These are phyloP conservation scores for Spisula solida DNA, from an alignment of 2,888 invertebrate genomes.

Conservation along the genomic window DNA sequence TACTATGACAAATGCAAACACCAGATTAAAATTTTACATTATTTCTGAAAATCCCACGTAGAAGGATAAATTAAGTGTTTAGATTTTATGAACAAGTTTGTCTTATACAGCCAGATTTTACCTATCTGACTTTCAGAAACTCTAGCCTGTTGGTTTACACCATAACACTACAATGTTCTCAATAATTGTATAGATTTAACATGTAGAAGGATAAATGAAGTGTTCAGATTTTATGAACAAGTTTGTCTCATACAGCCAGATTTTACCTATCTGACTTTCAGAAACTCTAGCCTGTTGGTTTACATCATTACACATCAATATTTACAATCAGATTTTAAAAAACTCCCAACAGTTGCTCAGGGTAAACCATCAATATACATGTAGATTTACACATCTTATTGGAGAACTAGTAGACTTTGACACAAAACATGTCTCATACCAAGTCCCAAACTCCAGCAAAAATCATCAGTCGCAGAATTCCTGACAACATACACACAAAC, in stretches of 20 bases:
- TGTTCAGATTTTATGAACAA: slow-evolving; percentile 43
- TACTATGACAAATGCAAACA: too few species aligned
- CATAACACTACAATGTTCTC: not conserved
- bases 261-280: slow-evolving; percentile 17
- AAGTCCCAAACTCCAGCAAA: too few species aligned
- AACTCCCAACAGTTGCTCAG: slow-evolving; percentile 21
- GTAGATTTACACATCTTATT: too few species aligned
- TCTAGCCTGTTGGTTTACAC: slow-evolving; percentile 44
- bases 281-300: slow-evolving; percentile 49
- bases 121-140: slow-evolving; percentile 38
- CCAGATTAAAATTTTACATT: too few species aligned
- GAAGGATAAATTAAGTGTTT: too few species aligned
- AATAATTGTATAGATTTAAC: not conserved
- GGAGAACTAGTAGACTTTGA: too few species aligned
- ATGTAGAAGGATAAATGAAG: not conserved
- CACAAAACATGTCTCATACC: too few species aligned
- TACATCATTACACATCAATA: slow-evolving; percentile 41
- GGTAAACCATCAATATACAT: too few species aligned
- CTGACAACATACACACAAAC: too few species aligned
- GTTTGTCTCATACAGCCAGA: slow-evolving; percentile 43
- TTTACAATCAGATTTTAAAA: not conserved
- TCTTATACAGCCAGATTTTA: slow-evolving; percentile 34
- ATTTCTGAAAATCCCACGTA: too few species aligned
- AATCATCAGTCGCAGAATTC: too few species aligned
- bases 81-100: slow-evolving; percentile 47